Evolutionary conservation across 1,140 invertebrate genomes (phyloP).

Genomic region (Dryas iulia): DNA sequence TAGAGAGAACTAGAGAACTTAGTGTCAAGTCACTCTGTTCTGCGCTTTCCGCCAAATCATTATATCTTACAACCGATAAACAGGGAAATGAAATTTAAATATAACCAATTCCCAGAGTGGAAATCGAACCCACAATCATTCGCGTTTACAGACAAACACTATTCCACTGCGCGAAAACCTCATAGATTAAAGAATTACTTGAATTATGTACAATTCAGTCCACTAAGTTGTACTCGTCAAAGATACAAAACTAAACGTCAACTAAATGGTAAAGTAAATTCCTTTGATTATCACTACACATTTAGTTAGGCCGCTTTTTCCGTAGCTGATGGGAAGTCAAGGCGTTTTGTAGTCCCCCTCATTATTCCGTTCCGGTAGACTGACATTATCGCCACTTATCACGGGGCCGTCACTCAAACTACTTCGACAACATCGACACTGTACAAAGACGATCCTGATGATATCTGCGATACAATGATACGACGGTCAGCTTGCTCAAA

Average conservation of each 20-base stretch:
- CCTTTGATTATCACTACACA: conserved; percentile 15
- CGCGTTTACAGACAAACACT: too few species aligned
- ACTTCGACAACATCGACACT: conserved; percentile 30
- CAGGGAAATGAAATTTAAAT: too few species aligned
- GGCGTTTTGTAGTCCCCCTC: conserved; percentile 36
- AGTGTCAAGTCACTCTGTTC: too few species aligned
- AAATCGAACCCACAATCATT: too few species aligned
- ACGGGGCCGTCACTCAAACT: conserved; percentile 44
- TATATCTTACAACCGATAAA: too few species aligned
- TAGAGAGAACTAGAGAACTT: too few species aligned
- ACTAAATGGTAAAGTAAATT: background rate
- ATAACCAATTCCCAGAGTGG: too few species aligned
- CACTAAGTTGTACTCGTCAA: background rate
- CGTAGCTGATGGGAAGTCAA: conserved; percentile 22
- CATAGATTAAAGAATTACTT: too few species aligned
- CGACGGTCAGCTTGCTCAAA: conserved; percentile 12
- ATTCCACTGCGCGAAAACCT: too few species aligned
- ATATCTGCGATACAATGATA: conserved; percentile 17
- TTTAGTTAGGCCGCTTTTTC: conserved; percentile 6
- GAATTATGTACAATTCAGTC: background rate
- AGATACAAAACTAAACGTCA: background rate
- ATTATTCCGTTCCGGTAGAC: conserved; percentile 50
- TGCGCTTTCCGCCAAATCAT: too few species aligned
- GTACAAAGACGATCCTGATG: conserved; percentile 24
- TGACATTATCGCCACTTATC: conserved; percentile 40